A percentile compares a stretch with the other conserved stretches of the same genome.
These are phyloP conservation scores for Agonopterix alstromeriana DNA, from an alignment of 2,888 invertebrate genomes.

Conservation along the genomic window DNA sequence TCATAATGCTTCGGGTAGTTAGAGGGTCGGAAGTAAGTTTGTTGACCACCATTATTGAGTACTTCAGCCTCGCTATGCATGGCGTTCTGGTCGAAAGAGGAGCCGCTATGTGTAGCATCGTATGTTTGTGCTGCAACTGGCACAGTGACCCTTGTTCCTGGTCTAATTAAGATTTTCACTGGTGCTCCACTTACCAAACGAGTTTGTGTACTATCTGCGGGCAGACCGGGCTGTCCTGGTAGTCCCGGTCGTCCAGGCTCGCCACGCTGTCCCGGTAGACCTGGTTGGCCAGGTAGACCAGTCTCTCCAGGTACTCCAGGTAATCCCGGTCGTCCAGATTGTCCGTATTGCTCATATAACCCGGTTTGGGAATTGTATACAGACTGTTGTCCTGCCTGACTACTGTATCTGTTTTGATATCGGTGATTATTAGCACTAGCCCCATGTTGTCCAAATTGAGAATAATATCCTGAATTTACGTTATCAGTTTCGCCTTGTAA, in stretches of 20 bases:
- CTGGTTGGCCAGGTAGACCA: conserved; percentile 22
- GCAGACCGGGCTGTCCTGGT: too few relatives aligned
- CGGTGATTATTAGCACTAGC: too few relatives aligned
- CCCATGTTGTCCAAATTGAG: conserved; percentile 25
- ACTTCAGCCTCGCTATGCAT: conserved; percentile 44
- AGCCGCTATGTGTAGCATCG: conserved; percentile 24
- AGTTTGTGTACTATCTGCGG: conserved; percentile 13
- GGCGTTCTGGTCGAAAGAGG: conserved; percentile 35
- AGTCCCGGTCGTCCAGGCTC: neutral
- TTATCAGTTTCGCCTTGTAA: conserved; percentile 29
- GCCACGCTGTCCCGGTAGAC: conserved; percentile 18
- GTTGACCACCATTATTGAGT: conserved; percentile 24
- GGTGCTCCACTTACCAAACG: conserved; percentile 38
- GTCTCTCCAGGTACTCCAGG: conserved; percentile 17
- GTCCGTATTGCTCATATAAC: conserved; percentile 15
- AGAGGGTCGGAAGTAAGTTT: conserved; percentile 23
- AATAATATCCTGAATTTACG: conserved; percentile 24
- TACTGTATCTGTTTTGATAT: conserved; percentile 26
- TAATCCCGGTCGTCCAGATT: conserved; percentile 19
- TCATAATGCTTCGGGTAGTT: conserved; percentile 48
- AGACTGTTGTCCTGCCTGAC: conserved; percentile 20
- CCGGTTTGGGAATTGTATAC: conserved; percentile 29
- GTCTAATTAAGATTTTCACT: conserved; percentile 45
- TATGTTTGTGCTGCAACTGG: conserved; percentile 46
- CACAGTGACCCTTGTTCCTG: conserved; percentile 45